Base-by-base conservation (phyloP, 2,888 invertebrate genomes). In the Hydrotaea diabolus region DNA sequence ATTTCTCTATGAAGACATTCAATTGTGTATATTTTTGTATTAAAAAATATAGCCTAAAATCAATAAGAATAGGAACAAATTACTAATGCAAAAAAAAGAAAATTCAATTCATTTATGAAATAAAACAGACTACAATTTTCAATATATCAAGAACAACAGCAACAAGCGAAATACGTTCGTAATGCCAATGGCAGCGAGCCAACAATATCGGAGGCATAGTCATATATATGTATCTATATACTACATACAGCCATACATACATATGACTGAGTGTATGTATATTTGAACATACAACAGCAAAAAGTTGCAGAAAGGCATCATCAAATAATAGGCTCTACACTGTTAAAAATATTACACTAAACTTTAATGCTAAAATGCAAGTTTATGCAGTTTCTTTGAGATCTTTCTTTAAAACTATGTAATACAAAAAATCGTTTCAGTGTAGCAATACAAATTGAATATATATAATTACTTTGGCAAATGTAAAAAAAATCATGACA, bases 141-240 rank as follows among this genome's bases (percentile, higher is more conserved):
- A 80, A 82, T 82, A 85, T 69, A 36, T 0, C 31, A 76, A 53
- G 19, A 82, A 46, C 39, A 75, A 19, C 15, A 77, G 19, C 76
- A 66, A 26, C 49, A 81, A 53, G 55, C 71, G 71, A 81, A 64
- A 64, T 36, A 46, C 69, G 23, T 80, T 85, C 85, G 57, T 80
- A 82, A 80, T 80, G 85, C 69, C 80, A 74, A 74, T 85, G 77
- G 85, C 85, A 85, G 62, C 69, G 69, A 71, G 82, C 85, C 85
- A 85, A 84, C 77, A 83, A 85, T 78, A 73, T 79, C 59, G 13
- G 69, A 80, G 76, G 21, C 59, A 81, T 81, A 55, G 8, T 21
- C 17, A 55, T 17, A 15, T 19, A 57, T 57, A 21, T 57, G 57
- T 21, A 21, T 57, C 23, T 57, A 23, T 49, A 49, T 59, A 11